A percentile compares a stretch with the other conserved stretches of the same genome.
These are phyloP conservation scores for Microplitis demolitor DNA, from an alignment of 1,140 invertebrate genomes.

Conservation along the genomic window DNA sequence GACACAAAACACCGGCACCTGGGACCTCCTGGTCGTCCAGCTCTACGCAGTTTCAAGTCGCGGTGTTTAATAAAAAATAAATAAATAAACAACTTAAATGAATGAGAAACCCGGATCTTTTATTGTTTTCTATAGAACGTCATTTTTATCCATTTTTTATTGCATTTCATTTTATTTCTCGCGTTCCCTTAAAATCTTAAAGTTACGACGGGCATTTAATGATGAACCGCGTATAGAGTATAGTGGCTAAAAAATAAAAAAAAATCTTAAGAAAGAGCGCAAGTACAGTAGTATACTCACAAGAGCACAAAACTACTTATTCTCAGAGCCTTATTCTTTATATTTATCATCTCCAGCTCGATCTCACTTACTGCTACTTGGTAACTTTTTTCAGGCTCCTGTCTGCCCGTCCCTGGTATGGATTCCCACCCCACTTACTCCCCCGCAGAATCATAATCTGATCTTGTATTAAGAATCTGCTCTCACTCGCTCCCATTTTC, in stretches of 20 bases:
- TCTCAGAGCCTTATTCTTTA: neutral
- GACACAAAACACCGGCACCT: too few relatives aligned
- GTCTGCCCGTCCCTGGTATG: conserved; percentile 35
- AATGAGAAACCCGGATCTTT: neutral
- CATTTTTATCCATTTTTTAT: conserved; percentile 16
- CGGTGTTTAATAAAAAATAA: too few relatives aligned
- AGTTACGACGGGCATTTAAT: conserved; percentile 44
- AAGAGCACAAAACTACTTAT: neutral
- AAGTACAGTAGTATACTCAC: conserved; percentile 30
- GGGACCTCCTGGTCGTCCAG: too few relatives aligned
- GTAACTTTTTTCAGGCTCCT: conserved; percentile 31
- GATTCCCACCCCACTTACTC: conserved; percentile 31
- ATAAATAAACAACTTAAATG: too few relatives aligned
- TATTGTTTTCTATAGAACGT: neutral
- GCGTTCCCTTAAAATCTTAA: conserved; percentile 41
- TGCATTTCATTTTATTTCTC: neutral
- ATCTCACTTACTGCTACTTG: conserved; percentile 10
- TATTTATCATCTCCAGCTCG: conserved; percentile 2
- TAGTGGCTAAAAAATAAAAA: conserved; percentile 5
- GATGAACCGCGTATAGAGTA: conserved; percentile 26
- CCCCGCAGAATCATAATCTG: conserved; percentile 59
- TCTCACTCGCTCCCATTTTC: conserved; percentile 29
- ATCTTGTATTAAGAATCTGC: conserved; percentile 58
- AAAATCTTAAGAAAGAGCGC: neutral
- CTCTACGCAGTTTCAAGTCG: too few relatives aligned